phyloP scores from a whole-genome alignment of 2,888 invertebrate genomes.

The Synergus japonicus region DNA sequence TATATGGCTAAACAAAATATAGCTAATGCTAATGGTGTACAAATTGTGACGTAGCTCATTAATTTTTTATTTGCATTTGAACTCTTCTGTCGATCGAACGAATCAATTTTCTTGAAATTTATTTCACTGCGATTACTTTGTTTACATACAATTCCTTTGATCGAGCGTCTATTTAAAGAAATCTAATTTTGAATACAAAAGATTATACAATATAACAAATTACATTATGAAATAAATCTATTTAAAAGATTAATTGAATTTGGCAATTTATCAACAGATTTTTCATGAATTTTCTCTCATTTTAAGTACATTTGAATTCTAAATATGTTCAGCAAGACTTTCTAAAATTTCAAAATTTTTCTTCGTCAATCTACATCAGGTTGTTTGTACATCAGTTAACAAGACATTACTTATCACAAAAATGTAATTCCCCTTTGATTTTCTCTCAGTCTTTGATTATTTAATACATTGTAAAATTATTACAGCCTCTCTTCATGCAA shows the following conservation, averaged over 20 bases:
- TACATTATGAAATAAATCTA: not conserved
- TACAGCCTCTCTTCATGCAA: not conserved
- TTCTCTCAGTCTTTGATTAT: conserved; percentile 1
- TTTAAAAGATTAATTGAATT: not conserved
- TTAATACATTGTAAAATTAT: not conserved
- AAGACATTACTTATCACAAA: not conserved
- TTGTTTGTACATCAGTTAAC: not conserved
- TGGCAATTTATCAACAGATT: conserved; percentile 16
- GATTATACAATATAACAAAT: conserved; percentile 6
- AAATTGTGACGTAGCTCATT: conserved; percentile 18
- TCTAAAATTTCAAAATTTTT: not conserved
- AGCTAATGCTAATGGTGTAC: conserved; percentile 28
- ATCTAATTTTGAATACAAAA: conserved; percentile 7
- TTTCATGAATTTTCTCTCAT: not conserved
- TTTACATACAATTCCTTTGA: not conserved
- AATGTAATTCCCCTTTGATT: not conserved
- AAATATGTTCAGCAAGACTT: not conserved
- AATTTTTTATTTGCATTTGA: not conserved
- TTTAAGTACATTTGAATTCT: not conserved
- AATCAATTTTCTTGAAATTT: not conserved
- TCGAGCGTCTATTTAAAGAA: conserved; percentile 4
- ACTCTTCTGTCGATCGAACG: not conserved
- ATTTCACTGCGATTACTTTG: not conserved
- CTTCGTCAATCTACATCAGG: not conserved
- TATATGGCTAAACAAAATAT: conserved; percentile 26